These are phyloP conservation scores for Planiliza haematocheilus DNA, from an alignment of 2,113 vertebrate species.

Conservation along the genomic window DNA sequence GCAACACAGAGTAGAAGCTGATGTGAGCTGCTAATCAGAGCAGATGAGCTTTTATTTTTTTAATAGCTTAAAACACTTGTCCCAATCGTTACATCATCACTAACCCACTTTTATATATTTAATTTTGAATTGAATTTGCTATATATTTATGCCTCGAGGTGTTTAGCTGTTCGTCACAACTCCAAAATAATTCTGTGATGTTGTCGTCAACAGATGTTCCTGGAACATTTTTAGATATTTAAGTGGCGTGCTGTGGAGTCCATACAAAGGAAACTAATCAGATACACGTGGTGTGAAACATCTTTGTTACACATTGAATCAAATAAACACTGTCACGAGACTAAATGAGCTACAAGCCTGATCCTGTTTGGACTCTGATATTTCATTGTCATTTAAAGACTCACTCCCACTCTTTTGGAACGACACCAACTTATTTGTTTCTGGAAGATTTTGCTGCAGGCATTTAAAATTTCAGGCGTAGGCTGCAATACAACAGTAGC, in stretches of 20 bases:
- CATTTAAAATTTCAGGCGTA: constrained; percentile 24
- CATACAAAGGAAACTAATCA: constrained; percentile 6
- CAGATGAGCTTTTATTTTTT: too few relatives aligned
- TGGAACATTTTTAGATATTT: constrained; percentile 3
- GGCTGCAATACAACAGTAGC: constrained; percentile 12
- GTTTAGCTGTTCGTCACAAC: background rate
- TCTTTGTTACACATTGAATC: constrained; percentile 2
- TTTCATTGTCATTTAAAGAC: constrained; percentile 19
- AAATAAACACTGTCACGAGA: constrained; percentile 12
- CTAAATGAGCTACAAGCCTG: constrained; percentile 1
- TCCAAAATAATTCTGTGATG: constrained; percentile 2
- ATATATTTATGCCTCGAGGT: constrained; percentile 14
- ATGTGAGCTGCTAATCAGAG: too few relatives aligned
- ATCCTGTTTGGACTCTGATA: constrained; percentile 17
- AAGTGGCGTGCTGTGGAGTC: background rate
- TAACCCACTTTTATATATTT: too few relatives aligned
- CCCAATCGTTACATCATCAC: too few relatives aligned
- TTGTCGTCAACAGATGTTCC: background rate
- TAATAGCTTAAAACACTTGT: too few relatives aligned
- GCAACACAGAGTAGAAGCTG: too few relatives aligned
- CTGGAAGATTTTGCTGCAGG: background rate
- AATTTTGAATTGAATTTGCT: too few relatives aligned
- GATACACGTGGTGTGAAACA: background rate
- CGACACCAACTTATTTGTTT: background rate
- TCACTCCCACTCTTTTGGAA: background rate